Percentiles rank a stretch among this genome's conserved stretches.
phyloP scores from a whole-genome alignment of 2,113 vertebrate species.

The Vulpes ferrilata region DNA sequence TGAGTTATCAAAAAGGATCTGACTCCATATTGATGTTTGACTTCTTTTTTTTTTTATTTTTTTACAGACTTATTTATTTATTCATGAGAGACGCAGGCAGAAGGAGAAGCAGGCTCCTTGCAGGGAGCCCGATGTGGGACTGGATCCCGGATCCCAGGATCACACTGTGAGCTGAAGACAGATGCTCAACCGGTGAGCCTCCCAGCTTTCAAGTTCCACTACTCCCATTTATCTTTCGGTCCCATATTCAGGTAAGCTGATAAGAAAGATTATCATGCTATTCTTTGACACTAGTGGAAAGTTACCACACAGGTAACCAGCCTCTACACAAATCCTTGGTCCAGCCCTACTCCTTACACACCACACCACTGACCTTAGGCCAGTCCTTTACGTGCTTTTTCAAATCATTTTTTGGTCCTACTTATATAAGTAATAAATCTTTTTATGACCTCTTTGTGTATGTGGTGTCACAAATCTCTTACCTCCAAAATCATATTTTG shows the following conservation, averaged over 20 bases:
- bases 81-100: no score
- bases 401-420: background rate
- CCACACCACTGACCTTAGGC: background rate
- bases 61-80: no score
- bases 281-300: background rate
- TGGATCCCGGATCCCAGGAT: no score
- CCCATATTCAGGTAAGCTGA: background rate
- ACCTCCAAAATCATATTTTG: background rate
- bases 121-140: no score
- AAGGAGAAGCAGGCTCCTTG: no score
- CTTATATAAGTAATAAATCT: background rate
- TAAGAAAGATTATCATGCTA: background rate
- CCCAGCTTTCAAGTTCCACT: background rate
- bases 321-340: background rate
- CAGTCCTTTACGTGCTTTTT: background rate
- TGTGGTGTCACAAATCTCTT: background rate
- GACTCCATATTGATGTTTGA: background rate
- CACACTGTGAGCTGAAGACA: no score
- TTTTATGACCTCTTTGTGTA: background rate
- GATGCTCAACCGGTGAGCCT: no score
- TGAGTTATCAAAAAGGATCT: background rate
- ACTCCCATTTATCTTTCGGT: background rate
- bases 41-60: no score
- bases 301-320: background rate
- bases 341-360: background rate